Conservation (phyloP, 2,113 vertebrate genomes). For the Dinomys branickii region DNA sequence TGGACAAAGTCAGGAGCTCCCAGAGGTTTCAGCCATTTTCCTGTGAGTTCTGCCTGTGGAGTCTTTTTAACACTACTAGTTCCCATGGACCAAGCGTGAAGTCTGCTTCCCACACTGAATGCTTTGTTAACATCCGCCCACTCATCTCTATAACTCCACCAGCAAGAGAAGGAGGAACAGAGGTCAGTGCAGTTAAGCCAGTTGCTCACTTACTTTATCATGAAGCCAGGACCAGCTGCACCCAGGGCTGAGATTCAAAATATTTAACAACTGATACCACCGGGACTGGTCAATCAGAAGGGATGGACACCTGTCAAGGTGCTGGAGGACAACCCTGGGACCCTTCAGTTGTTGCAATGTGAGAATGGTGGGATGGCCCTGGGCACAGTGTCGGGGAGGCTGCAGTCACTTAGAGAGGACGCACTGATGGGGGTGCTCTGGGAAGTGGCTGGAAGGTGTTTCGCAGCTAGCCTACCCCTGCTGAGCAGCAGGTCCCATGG, state of each 20-base stretch:
- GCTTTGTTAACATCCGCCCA: neutral
- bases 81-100: neutral
- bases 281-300: neutral
- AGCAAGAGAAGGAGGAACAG: rapidly evolving
- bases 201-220: neutral
- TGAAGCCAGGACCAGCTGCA: neutral
- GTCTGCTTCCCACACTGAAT: neutral
- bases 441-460: neutral
- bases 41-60: neutral
- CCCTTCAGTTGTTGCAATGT: neutral
- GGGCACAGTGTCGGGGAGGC: neutral
- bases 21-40: neutral
- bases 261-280: neutral
- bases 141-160: too few relatives aligned
- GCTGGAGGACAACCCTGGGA: neutral
- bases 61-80: neutral
- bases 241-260: neutral
- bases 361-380: neutral
- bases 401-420: neutral
- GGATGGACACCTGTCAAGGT: rapidly evolving
- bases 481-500: too few relatives aligned
- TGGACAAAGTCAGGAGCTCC: neutral
- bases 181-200: neutral
- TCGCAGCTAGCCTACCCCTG: neutral
- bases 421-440: neutral